Evolutionary conservation across 2,888 invertebrate genomes (phyloP), one percentile per base, ranked within the genome.

Genomic region (Xylophagus ater): DNA sequence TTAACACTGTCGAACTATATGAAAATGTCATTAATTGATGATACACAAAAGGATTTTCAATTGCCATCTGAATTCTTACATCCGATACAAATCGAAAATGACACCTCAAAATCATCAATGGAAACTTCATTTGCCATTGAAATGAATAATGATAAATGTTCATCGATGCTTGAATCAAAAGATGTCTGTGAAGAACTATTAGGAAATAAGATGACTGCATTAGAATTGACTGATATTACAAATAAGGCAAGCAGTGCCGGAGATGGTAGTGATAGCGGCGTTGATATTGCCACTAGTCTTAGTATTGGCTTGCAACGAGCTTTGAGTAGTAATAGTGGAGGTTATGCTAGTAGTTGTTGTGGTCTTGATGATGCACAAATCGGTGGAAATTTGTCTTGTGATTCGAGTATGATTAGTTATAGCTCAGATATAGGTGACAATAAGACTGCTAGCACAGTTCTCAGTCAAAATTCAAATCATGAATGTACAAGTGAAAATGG

Each of bases 221-320:
- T 58, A 42, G 59, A 58, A 38, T 44, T 63, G 18, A 53, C 53
- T 33, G 53, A 52, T 4, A 31, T 34, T 5, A 10, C 37, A 14
- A 43, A 32, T 29, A 12, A 12, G 4, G 39, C 36, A 17, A 31
- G 40, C 34, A 41, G 39, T 33, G 46, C 33, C n/a, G 42, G 42
- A 15, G 81, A 82, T 44, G 84, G 85, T 41, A 84, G 82, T 57
- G 85, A 85, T 55, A 85, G 85, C 53, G 86, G 85, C 4, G 80
- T 85, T 12, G 85, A 85, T 54, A 78, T 82, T 33, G 66, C 68
- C 39, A 55, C 46, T 20, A 52, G 54, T 34, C 48, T 53, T 53
- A 67, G 46, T 51, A 57, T 51, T 54, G 68, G 67, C n/a, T 54
- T 69, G 41, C 65, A 68, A 42, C 62, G 74, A 40, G 70, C 70